Evolutionary conservation across 2,113 vertebrate species (phyloP), one percentile per base, ranked within the genome.

Genomic region (Sula dactylatra): DNA sequence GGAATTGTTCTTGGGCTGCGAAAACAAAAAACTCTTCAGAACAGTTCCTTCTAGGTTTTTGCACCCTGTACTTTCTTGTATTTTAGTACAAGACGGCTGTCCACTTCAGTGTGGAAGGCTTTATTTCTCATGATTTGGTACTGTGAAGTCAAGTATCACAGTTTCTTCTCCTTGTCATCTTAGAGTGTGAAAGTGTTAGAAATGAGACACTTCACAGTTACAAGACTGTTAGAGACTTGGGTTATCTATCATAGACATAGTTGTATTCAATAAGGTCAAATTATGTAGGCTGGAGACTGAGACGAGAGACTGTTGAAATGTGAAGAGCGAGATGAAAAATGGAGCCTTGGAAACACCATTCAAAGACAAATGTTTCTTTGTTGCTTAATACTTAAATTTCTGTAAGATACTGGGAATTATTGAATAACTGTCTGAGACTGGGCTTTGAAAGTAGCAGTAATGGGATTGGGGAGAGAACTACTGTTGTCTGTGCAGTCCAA

Each of bases 401-500:
- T 55, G 12, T 44, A 59, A 55, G 31, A 34, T 84, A 17, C 11
- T 65, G 9, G 50, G 40, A 12, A 27, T 81, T 62, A 55, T 7
- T 80, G 49, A 32, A 16, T 62, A 64, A 25, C 59, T 62, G 6
- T 61, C 36, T 54, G 29, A 93, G 19, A 8, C 13, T 70, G 58
- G 20, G 9, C 21, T 83, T 91, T 80, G 29, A 72, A 80, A 81
- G 10, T 21, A 56, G 20, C 44, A 11, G 9, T 77, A 40, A 69
- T 0, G 32, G 7, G 22, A 13, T 4, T 9, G 17, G 16, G 18
- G 19, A 13, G 27, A 36, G 16, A 65, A 50, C n/a, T 74, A 6
- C 7, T 36, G 16, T 44, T 3, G 6, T 11, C 7, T 2, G 0
- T 61, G 40, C 18, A 58, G 47, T 72, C 19, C 21, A n/a, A 25